Conservation (phyloP, 1,140 invertebrate species). For the Drosophila virilis region DNA sequence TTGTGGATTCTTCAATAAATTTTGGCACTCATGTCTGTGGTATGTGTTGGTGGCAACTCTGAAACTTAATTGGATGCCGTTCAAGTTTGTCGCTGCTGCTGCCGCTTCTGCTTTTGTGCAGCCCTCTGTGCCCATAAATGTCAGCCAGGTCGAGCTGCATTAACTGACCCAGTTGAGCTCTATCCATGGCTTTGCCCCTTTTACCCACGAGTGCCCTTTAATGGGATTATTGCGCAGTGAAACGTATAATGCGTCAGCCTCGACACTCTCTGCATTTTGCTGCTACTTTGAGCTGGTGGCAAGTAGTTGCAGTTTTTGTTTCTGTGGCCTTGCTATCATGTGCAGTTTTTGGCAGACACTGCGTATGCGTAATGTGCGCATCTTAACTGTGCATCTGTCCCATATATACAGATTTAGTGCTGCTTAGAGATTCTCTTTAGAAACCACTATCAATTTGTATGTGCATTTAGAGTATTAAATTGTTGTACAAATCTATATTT, state of each 20-base stretch:
- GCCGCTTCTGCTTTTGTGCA: constrained; percentile 5
- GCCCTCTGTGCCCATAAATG: constrained; percentile 66
- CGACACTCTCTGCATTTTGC: constrained; percentile 37
- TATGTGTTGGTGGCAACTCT: constrained; percentile 30
- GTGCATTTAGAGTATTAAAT: constrained; percentile 4
- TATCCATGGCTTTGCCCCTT: constrained; percentile 32
- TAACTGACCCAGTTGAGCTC: constrained; percentile 76
- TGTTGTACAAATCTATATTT: constrained; percentile 3
- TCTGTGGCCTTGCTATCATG: constrained; percentile 14
- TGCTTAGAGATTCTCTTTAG: constrained; percentile 6
- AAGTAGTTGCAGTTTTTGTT: constrained; percentile 44
- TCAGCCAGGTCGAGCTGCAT: constrained; percentile 72
- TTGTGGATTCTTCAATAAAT: constrained; percentile 67
- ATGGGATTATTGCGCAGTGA: constrained; percentile 80
- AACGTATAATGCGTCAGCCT: constrained; percentile 72
- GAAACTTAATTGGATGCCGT: constrained; percentile 64
- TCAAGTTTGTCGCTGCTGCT: constrained; percentile 41
- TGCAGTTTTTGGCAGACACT: constrained; percentile 54
- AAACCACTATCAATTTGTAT: constrained; percentile 6
- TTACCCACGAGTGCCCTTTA: constrained; percentile 49
- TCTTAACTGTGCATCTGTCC: not conserved
- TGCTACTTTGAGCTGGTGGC: constrained; percentile 24
- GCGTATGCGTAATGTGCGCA: constrained; percentile 61
- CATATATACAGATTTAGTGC: not conserved
- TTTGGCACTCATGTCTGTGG: constrained; percentile 68